Conservation (phyloP, 2,888 invertebrate genomes). For the Desoria tigrina region DNA sequence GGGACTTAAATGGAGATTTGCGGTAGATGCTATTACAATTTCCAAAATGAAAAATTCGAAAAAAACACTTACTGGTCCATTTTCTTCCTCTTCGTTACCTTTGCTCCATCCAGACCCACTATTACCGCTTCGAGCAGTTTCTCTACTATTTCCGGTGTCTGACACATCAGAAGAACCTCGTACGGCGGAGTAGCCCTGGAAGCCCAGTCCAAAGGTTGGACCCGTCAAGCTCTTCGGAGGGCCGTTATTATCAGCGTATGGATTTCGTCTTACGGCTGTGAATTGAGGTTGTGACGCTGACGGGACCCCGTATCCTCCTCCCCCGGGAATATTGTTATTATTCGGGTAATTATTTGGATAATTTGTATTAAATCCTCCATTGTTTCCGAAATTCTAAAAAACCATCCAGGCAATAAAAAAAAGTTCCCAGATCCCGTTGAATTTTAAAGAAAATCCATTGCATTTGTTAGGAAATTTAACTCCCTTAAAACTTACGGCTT, state of each 20-base stretch:
- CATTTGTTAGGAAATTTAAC: too few relatives aligned
- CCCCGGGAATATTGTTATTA: slow-evolving; percentile 3
- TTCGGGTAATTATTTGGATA: slow-evolving; percentile 7
- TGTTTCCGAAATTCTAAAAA: too few relatives aligned
- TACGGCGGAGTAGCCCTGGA: slow-evolving; percentile 28
- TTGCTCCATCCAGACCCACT: slow-evolving; percentile 27
- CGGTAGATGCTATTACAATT: too few relatives aligned
- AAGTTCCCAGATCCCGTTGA: neutral
- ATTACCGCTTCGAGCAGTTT: too few relatives aligned
- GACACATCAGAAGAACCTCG: slow-evolving; percentile 30
- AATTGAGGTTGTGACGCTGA: neutral
- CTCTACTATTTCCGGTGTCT: slow-evolving; percentile 4
- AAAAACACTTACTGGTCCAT: slow-evolving; percentile 5
- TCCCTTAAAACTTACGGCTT: slow-evolving; percentile 5
- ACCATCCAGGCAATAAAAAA: too few relatives aligned
- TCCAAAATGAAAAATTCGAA: too few relatives aligned
- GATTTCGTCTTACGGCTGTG: slow-evolving; percentile 25
- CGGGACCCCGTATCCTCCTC: neutral
- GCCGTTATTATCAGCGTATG: slow-evolving; percentile 3
- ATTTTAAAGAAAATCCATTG: too few relatives aligned
- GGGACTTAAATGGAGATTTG: too few relatives aligned
- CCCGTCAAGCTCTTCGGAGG: slow-evolving; percentile 21
- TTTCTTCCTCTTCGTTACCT: slow-evolving; percentile 20
- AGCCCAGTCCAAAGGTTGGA: slow-evolving; percentile 30
- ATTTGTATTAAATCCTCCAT: slow-evolving; percentile 2